phyloP scores from a whole-genome alignment of 2,797 vertebrate species.

The Xiphorhynchus erythropygius region DNA sequence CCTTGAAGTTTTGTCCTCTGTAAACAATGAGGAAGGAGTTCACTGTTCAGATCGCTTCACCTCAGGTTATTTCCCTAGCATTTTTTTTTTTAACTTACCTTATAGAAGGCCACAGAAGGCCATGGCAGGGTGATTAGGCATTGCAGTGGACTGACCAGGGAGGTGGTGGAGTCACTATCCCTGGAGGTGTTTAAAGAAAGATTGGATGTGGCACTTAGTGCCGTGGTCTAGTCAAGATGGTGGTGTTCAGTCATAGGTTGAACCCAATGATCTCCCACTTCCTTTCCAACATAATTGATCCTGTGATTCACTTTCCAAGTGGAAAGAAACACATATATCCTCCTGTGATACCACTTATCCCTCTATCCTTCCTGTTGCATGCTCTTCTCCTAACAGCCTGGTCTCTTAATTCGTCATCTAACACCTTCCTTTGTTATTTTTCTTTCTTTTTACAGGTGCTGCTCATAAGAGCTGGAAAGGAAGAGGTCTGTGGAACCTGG shows the following conservation, averaged over 20 bases:
- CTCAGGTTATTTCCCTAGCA: rapidly evolving
- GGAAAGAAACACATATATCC: not conserved
- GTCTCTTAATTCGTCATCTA: not conserved
- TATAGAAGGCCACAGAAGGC: not conserved
- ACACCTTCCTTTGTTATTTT: not conserved
- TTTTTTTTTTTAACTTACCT: not conserved
- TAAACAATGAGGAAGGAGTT: not conserved
- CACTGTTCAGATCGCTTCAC: not conserved
- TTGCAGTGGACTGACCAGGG: not conserved
- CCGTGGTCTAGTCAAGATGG: not conserved
- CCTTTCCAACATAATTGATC: not conserved
- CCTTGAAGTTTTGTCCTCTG: not conserved
- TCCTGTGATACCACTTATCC: not conserved
- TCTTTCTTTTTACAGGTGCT: not conserved
- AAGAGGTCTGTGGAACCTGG: not conserved
- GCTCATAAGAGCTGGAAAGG: not conserved
- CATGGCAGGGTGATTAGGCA: not conserved
- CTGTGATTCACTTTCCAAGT: not conserved
- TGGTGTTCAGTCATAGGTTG: not conserved
- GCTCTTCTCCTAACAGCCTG: not conserved
- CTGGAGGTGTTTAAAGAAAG: not conserved
- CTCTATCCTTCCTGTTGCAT: not conserved
- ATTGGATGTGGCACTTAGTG: too few species aligned
- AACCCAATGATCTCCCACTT: too few species aligned
- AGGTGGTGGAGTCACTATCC: not conserved